phyloP scores from a whole-genome alignment of 2,888 invertebrate genomes.

The Conops quadrifasciatus region DNA sequence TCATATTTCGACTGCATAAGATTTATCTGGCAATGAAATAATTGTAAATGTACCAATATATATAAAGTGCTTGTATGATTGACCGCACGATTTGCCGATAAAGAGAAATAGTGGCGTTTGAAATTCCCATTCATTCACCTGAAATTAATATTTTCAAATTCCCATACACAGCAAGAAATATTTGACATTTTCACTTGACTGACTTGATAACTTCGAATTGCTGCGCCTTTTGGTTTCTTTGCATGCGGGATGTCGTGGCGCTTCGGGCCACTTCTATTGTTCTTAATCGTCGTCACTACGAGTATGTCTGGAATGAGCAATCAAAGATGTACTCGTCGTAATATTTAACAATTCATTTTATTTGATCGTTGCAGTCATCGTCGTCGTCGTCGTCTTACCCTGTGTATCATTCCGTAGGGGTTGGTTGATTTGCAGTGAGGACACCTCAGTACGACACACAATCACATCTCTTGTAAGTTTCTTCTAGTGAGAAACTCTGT shows the following conservation, averaged over 20 bases:
- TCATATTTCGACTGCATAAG: no score
- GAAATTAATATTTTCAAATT: conserved; percentile 29
- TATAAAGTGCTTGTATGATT: no score
- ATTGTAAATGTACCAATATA: no score
- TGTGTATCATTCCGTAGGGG: conserved; percentile 13
- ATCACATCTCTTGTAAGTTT: background rate
- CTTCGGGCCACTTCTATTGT: conserved; percentile 12
- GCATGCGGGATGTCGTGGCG: conserved; percentile 12
- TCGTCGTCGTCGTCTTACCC: no score
- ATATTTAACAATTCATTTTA: conserved; percentile 18
- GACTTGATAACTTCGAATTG: conserved; percentile 27
- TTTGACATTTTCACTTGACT: conserved; percentile 35
- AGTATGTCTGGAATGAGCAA: conserved; percentile 14
- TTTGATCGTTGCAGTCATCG: conserved; percentile 9
- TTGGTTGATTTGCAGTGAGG: conserved; percentile 3
- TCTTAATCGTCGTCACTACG: background rate
- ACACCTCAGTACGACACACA: background rate
- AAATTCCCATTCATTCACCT: conserved; percentile 35
- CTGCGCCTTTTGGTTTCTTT: conserved; percentile 23
- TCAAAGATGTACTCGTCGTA: background rate
- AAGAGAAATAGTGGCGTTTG: conserved; percentile 15
- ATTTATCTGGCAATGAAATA: no score
- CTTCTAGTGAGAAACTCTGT: background rate
- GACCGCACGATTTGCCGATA: background rate
- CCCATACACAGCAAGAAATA: conserved; percentile 33